Evolutionary conservation across 2,797 vertebrate genomes (phyloP).

Genomic region (Apodemus agrarius): DNA sequence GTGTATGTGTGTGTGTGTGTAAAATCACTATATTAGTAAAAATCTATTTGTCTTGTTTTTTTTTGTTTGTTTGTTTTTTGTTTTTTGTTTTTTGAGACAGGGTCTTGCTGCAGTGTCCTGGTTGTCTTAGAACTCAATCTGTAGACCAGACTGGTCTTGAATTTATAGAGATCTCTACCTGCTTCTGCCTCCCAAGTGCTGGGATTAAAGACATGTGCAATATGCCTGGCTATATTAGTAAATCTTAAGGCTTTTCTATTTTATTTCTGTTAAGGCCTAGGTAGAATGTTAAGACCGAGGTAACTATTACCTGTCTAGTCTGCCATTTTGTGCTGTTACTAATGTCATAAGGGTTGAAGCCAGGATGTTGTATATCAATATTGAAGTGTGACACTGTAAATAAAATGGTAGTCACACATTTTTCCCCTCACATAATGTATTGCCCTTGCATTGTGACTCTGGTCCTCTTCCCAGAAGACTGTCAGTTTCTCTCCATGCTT

Average conservation of each 20-base stretch:
- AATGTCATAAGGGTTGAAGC: too few relatives aligned
- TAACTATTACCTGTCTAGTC: too few relatives aligned
- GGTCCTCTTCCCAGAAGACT: background rate
- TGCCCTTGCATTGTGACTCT: background rate
- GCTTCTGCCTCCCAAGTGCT: background rate
- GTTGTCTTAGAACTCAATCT: background rate
- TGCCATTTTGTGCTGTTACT: too few relatives aligned
- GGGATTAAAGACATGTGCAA: background rate
- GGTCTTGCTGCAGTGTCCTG: background rate
- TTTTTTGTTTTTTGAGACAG: background rate
- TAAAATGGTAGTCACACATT: background rate
- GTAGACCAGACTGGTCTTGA: background rate
- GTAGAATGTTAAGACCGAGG: too few relatives aligned
- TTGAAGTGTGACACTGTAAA: background rate
- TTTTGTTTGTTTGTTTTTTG: background rate
- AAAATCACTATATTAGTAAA: background rate
- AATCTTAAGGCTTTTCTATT: too few relatives aligned
- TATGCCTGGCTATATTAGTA: background rate
- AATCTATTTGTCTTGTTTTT: background rate
- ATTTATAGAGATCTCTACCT: background rate
- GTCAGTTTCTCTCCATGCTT: background rate
- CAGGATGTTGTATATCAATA: background rate
- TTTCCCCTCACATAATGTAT: background rate
- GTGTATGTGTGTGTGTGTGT: background rate
- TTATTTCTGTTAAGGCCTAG: too few relatives aligned